phyloP scores from a whole-genome alignment of 1,140 invertebrate genomes.

The Nixonia krombeini region DNA sequence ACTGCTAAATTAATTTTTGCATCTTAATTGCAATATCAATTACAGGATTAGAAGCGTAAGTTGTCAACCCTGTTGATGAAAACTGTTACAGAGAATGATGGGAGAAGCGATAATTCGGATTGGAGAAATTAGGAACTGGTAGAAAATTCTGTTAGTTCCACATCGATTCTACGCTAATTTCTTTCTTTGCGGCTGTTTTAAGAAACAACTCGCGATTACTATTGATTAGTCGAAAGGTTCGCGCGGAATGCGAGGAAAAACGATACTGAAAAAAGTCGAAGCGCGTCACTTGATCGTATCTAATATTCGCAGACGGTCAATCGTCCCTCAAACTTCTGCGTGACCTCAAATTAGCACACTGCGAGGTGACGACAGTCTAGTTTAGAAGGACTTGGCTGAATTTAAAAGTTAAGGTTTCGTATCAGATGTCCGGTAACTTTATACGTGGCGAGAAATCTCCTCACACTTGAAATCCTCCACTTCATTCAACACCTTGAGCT shows the following conservation, averaged over 20 bases:
- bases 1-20: too few species aligned
- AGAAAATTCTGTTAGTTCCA: too few species aligned
- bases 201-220: too few species aligned
- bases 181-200: too few species aligned
- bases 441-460: not conserved
- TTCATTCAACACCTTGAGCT: not conserved
- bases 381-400: constrained; percentile 6
- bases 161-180: too few species aligned
- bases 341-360: not conserved
- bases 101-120: too few species aligned
- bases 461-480: constrained; percentile 1
- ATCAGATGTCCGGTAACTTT: constrained; percentile 1
- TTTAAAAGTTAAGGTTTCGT: not conserved
- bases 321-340: not conserved
- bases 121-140: too few species aligned
- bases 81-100: too few species aligned
- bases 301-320: not conserved
- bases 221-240: not conserved
- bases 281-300: not conserved
- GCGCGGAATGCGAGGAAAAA: not conserved
- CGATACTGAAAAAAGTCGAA: not conserved
- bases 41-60: too few species aligned
- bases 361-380: not conserved
- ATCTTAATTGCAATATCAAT: too few species aligned
- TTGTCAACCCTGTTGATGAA: too few species aligned